phyloP scores from a whole-genome alignment of 2,113 vertebrate species.

The Anthoscopus minutus region DNA sequence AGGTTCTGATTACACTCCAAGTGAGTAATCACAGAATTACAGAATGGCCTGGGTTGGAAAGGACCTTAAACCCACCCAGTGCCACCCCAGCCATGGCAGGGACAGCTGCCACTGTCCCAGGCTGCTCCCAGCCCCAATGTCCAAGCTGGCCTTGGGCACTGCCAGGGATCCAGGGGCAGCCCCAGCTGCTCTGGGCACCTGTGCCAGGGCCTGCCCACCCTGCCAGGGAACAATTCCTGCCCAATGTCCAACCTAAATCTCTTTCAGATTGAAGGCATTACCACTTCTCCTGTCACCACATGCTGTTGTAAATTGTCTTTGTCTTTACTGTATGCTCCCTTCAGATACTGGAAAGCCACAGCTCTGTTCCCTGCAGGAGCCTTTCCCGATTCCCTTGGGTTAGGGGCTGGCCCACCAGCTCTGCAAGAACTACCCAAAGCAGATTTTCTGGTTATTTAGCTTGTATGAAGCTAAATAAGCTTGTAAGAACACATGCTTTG shows the following conservation, averaged over 20 bases:
- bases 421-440: rapidly evolving
- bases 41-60: neutral
- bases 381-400: no score
- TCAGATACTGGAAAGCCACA: neutral
- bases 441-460: neutral
- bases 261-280: neutral
- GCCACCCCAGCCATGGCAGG: neutral
- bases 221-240: neutral
- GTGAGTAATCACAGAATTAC: neutral
- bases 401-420: neutral
- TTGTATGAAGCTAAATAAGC: no score
- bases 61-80: neutral
- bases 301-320: neutral
- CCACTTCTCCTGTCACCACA: neutral
- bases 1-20: neutral
- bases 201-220: neutral
- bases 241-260: neutral
- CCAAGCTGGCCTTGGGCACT: neutral
- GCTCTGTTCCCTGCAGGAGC: neutral
- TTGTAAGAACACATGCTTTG: rapidly evolving
- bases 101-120: neutral
- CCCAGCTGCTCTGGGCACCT: neutral
- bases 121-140: neutral
- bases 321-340: neutral
- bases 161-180: neutral